These are phyloP conservation scores for Neopipo cinnamomea DNA, from an alignment of 2,113 vertebrate genomes.

Conservation along the genomic window DNA sequence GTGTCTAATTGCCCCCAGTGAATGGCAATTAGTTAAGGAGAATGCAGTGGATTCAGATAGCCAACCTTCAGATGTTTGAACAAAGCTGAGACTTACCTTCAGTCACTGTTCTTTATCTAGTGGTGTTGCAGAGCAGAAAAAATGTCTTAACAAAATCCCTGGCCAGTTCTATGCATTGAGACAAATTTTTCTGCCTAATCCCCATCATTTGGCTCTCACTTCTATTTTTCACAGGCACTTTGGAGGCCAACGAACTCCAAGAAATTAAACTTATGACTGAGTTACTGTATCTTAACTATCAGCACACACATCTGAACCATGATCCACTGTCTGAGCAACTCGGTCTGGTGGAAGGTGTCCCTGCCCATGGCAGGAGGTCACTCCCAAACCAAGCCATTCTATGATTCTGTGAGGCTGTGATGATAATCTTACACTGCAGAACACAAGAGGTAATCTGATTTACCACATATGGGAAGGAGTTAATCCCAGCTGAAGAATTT, in stretches of 20 bases:
- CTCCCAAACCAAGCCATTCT: background rate
- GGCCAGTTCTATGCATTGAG: background rate
- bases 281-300: background rate
- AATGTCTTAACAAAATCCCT: background rate
- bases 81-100: background rate
- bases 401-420: background rate
- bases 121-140: background rate
- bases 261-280: background rate
- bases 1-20: background rate
- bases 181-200: background rate
- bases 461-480: background rate
- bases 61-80: background rate
- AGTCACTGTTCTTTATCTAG: background rate
- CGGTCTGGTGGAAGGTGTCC: background rate
- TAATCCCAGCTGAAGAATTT: background rate
- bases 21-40: background rate
- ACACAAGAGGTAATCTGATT: background rate
- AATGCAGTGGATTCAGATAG: accelerated
- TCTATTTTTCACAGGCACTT: background rate
- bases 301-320: background rate
- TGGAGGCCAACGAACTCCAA: background rate
- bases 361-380: background rate
- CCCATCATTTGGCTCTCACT: background rate
- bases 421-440: background rate
- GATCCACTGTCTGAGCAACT: background rate